These are phyloP conservation scores for Lasioglossum marginatum DNA, from an alignment of 2,888 invertebrate species.

Conservation along the genomic window DNA sequence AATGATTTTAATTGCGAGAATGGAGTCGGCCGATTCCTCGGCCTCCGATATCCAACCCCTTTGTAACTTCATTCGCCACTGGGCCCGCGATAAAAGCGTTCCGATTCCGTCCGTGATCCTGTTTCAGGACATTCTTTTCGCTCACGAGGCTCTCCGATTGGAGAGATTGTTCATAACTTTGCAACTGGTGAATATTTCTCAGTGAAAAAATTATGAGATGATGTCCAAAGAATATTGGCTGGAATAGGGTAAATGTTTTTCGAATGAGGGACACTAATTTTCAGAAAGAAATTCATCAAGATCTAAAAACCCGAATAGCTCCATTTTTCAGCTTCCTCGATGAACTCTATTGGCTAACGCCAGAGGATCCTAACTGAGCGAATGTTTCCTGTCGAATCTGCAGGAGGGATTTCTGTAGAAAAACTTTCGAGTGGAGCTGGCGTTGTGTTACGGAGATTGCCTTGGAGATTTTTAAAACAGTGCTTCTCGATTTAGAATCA, in stretches of 20 bases:
- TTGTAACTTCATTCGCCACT: constrained; percentile 27
- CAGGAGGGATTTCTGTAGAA: no score
- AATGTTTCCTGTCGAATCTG: no score
- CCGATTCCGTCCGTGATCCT: not conserved
- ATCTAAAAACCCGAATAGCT: not conserved
- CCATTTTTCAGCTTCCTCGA: no score
- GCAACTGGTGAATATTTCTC: not conserved
- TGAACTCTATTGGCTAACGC: no score
- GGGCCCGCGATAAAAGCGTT: not conserved
- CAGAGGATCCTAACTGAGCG: no score
- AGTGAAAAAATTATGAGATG: not conserved
- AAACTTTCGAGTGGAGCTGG: no score
- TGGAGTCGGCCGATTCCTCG: constrained; percentile 28
- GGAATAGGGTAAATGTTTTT: not conserved
- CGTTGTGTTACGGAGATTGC: no score
- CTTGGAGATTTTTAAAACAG: no score
- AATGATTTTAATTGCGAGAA: constrained; percentile 58
- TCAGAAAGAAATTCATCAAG: not conserved
- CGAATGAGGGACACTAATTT: not conserved
- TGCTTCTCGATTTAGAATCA: no score
- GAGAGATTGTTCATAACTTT: not conserved
- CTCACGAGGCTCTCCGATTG: not conserved
- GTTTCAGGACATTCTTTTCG: not conserved
- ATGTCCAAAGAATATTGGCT: not conserved
- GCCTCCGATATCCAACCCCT: not conserved